A percentile compares a stretch with the other conserved stretches of the same genome.
These are phyloP conservation scores for Sycobia sp. DNA, from an alignment of 1,140 invertebrate genomes.

Conservation along the genomic window DNA sequence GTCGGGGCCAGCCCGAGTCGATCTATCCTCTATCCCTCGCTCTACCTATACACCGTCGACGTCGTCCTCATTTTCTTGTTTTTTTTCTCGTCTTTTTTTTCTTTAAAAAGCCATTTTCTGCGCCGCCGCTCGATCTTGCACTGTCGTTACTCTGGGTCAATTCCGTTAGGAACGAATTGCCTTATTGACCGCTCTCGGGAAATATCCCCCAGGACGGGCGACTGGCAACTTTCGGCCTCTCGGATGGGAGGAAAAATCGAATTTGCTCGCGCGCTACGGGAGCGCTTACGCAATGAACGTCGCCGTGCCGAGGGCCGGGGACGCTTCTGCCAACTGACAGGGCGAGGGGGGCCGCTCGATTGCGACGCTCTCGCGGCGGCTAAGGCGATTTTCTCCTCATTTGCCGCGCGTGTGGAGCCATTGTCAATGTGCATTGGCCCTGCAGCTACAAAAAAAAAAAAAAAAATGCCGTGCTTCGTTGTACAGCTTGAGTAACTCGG, in stretches of 20 bases:
- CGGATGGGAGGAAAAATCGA: constrained; percentile 60
- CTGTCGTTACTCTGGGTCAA: constrained; percentile 44
- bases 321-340: too few species aligned
- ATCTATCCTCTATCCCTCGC: too few species aligned
- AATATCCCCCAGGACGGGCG: constrained; percentile 44
- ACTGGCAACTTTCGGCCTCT: constrained; percentile 44
- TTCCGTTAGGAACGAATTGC: constrained; percentile 59
- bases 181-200: constrained; percentile 56
- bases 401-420: too few species aligned
- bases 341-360: constrained; percentile 20
- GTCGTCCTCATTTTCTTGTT: too few species aligned
- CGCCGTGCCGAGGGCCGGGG: constrained; percentile 29
- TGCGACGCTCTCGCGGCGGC: constrained; percentile 23
- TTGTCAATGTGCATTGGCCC: too few species aligned
- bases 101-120: constrained; percentile 29
- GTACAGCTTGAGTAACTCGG: too few species aligned
- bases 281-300: constrained; percentile 45
- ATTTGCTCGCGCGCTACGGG: constrained; percentile 43
- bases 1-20: too few species aligned
- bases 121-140: too few species aligned
- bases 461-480: too few species aligned
- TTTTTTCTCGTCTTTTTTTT: constrained; percentile 1
- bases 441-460: too few species aligned
- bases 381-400: constrained; percentile 12
- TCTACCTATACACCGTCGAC: too few species aligned